Conservation (phyloP, 2,113 vertebrate genomes). For the Varanus salvator region DNA sequence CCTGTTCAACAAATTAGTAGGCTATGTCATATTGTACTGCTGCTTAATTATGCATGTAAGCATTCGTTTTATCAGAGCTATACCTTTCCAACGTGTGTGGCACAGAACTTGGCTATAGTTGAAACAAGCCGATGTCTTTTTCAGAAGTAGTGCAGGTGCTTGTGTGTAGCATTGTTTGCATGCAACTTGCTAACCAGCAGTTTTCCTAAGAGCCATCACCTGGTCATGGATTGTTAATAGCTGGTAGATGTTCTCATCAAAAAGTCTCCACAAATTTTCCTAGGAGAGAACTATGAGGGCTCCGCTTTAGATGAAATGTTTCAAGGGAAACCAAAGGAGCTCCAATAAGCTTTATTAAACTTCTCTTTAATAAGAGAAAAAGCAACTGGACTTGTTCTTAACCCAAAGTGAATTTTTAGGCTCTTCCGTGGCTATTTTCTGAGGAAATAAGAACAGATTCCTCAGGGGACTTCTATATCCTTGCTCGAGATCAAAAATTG, state of each 20-base stretch:
- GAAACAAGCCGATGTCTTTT: constrained; percentile 1
- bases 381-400: background rate
- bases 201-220: background rate
- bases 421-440: background rate
- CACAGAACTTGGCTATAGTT: background rate
- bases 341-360: background rate
- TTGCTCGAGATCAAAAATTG: background rate
- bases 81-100: constrained; percentile 43
- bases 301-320: background rate
- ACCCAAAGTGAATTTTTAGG: background rate
- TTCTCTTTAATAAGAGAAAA: no score
- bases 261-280: background rate
- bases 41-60: constrained; percentile 64
- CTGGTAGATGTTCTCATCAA: no score
- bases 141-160: background rate
- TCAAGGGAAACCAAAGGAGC: no score
- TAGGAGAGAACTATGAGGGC: background rate
- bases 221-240: background rate
- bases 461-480: background rate
- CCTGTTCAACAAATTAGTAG: constrained; percentile 68
- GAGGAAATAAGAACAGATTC: background rate
- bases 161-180: background rate
- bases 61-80: constrained; percentile 47
- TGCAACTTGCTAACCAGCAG: no score
- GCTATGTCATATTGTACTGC: constrained; percentile 38